Conservation (phyloP, 2,113 vertebrate species). For the Sarotherodon lohbergeri region DNA sequence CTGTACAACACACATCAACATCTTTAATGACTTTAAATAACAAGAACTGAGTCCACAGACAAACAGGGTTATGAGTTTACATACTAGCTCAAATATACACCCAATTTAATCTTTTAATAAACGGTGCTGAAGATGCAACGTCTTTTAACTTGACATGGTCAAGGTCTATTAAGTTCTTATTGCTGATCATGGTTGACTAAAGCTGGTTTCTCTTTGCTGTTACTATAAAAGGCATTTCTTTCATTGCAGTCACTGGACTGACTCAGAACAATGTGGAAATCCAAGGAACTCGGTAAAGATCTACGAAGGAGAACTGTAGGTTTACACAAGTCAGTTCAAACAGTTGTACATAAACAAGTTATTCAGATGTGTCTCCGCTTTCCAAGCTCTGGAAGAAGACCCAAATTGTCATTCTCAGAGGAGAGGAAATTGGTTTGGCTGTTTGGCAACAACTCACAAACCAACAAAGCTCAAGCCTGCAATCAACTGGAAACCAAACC, state of each 20-base stretch:
- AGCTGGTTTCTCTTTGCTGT: not conserved
- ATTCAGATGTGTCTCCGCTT: fast-evolving
- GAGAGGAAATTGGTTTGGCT: not conserved
- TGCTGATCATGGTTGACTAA: not conserved
- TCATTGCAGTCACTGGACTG: not conserved
- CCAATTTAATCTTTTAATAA: not conserved
- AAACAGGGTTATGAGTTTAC: not conserved
- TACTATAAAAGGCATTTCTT: not conserved
- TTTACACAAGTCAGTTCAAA: not conserved
- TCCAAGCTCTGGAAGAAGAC: not conserved
- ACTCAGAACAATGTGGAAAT: not conserved
- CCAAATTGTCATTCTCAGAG: not conserved
- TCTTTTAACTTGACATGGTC: not conserved
- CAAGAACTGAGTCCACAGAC: not conserved
- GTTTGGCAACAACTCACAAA: not conserved
- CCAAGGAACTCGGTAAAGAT: not conserved
- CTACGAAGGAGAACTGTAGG: not conserved
- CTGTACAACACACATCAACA: not conserved
- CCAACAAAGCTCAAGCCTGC: not conserved
- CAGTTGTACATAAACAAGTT: not conserved
- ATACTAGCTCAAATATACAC: fast-evolving
- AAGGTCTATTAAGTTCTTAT: not conserved
- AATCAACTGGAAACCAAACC: not conserved
- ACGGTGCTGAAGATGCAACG: not conserved
- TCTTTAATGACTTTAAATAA: not conserved